Evolutionary conservation across 1,140 invertebrate genomes (phyloP).

Genomic region (Laupala kohalensis): DNA sequence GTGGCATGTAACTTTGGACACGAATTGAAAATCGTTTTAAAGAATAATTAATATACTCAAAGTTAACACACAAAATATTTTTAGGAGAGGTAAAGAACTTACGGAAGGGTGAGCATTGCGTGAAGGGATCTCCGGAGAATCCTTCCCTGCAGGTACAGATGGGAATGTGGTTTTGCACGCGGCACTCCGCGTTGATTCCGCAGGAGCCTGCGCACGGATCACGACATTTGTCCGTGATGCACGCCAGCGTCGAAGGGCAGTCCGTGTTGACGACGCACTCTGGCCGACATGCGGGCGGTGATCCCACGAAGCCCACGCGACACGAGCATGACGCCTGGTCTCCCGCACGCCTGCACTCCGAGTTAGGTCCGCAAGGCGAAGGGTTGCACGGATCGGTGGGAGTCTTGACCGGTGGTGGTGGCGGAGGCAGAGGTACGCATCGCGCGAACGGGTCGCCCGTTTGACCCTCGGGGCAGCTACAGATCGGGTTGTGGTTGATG

Average conservation of each 20-base stretch:
- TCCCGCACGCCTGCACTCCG: conserved; percentile 34
- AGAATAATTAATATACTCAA: neutral
- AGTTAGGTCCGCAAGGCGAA: conserved; percentile 38
- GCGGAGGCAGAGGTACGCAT: conserved; percentile 28
- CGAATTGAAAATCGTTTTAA: too few relatives aligned
- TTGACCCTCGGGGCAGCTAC: conserved; percentile 29
- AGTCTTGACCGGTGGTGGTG: conserved; percentile 16
- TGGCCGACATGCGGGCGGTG: conserved; percentile 40
- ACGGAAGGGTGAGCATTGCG: conserved; percentile 26
- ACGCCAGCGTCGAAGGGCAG: conserved; percentile 36
- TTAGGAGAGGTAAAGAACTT: conserved; percentile 14
- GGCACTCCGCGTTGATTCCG: conserved; percentile 52
- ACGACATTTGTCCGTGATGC: conserved; percentile 47
- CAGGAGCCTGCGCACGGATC: conserved; percentile 58
- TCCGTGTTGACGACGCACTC: conserved; percentile 41
- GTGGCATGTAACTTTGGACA: too few relatives aligned
- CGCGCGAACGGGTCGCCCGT: conserved; percentile 33
- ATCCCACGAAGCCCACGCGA: conserved; percentile 35
- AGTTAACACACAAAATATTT: neutral
- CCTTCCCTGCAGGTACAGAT: conserved; percentile 51
- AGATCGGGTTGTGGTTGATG: conserved; percentile 34
- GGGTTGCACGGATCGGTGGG: conserved; percentile 30
- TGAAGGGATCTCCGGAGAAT: conserved; percentile 48
- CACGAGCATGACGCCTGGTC: conserved; percentile 43
- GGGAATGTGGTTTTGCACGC: conserved; percentile 61